Conservation (phyloP, 2,888 invertebrate genomes). For the Sacculina carcini region DNA sequence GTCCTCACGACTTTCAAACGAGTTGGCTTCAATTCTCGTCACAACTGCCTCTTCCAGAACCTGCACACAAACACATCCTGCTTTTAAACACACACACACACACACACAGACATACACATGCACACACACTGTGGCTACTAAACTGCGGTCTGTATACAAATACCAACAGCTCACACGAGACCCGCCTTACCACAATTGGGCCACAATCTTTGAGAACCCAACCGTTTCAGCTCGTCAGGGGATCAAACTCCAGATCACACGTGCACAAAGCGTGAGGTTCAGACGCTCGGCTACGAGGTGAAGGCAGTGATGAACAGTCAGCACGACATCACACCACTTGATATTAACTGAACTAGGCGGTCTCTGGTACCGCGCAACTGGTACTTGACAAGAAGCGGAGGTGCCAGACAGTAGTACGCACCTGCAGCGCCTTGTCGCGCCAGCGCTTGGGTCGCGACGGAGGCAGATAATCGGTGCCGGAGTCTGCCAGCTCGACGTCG, state of each 20-base stretch:
- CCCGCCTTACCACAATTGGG: slow-evolving; percentile 18
- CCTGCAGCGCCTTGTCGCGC: slow-evolving; percentile 50
- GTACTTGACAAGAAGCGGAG: too few relatives aligned
- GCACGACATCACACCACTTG: too few relatives aligned
- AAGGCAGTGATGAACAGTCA: too few relatives aligned
- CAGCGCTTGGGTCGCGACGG: slow-evolving; percentile 81
- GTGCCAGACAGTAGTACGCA: slow-evolving; percentile 23
- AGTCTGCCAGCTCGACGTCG: slow-evolving; percentile 39
- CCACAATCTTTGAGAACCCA: too few relatives aligned
- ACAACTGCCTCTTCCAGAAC: slow-evolving; percentile 51
- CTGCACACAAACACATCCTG: slow-evolving; percentile 23
- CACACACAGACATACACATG: too few relatives aligned
- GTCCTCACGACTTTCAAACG: slow-evolving; percentile 63
- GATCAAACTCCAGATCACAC: too few relatives aligned
- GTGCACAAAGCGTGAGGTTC: too few relatives aligned
- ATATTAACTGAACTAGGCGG: too few relatives aligned
- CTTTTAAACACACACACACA: too few relatives aligned
- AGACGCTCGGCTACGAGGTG: too few relatives aligned
- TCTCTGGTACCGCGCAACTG: too few relatives aligned
- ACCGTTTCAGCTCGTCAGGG: too few relatives aligned
- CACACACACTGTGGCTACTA: not conserved
- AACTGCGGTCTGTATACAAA: not conserved
- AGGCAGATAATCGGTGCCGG: slow-evolving; percentile 64
- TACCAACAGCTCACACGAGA: not conserved
- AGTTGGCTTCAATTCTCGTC: slow-evolving; percentile 74